phyloP scores from a whole-genome alignment of 2,797 vertebrate genomes.

The Spheniscus humboldti region DNA sequence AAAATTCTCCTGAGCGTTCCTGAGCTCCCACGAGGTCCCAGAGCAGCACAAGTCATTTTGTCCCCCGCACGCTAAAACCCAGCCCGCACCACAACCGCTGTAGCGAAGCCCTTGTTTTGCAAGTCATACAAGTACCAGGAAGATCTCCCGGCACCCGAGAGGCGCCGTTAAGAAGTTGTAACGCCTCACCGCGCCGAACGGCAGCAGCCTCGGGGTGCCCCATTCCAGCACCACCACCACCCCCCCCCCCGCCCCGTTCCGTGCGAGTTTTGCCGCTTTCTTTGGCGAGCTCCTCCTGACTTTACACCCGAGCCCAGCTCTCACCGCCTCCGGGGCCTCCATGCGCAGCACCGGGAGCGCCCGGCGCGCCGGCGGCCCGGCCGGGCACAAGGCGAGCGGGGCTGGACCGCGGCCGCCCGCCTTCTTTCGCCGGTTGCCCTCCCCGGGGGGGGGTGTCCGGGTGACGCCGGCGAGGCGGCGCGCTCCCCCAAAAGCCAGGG shows the following conservation, averaged over 20 bases:
- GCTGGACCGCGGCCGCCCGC: too few relatives aligned
- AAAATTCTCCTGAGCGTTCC: fast-evolving
- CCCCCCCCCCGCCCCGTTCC: neutral
- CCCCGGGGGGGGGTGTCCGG: too few relatives aligned
- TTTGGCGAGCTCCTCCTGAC: neutral
- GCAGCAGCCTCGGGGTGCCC: neutral
- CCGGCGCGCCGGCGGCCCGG: neutral
- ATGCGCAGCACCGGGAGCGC: neutral
- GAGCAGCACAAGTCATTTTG: fast-evolving
- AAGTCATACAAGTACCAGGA: neutral
- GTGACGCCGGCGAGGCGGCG: too few relatives aligned
- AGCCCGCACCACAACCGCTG: fast-evolving
- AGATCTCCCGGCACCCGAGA: neutral
- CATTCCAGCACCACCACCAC: neutral
- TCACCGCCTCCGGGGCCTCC: neutral
- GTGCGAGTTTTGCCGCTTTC: neutral
- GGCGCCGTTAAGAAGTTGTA: neutral
- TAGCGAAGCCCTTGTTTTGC: neutral
- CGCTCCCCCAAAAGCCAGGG: too few relatives aligned
- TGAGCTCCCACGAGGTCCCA: neutral
- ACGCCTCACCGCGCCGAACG: neutral
- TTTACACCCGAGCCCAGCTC: neutral
- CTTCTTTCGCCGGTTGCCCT: fast-evolving
- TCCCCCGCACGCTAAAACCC: neutral
- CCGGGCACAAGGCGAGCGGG: too few relatives aligned